Conservation (phyloP, 2,797 vertebrate genomes). For the Enteromius treurensis region DNA sequence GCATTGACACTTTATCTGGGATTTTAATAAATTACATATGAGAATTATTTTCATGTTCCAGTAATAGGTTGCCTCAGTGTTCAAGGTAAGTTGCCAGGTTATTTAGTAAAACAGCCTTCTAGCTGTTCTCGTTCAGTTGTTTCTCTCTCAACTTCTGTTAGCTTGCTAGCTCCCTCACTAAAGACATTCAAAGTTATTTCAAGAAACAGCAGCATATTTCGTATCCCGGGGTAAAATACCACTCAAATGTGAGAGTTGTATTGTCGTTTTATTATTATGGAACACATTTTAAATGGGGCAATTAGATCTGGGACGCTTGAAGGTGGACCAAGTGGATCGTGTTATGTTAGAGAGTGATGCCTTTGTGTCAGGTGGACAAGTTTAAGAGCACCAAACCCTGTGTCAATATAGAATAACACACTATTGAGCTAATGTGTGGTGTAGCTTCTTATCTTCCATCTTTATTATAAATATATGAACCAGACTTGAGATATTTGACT, state of each 20-base stretch:
- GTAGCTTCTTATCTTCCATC: no score
- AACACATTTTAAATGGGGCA: not conserved
- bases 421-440: no score
- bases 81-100: not conserved
- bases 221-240: not conserved
- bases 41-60: not conserved
- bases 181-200: constrained; percentile 11
- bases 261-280: not conserved
- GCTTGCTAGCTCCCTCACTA: constrained; percentile 40
- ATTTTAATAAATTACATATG: not conserved
- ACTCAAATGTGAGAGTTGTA: not conserved
- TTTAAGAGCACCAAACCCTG: not conserved
- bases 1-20: constrained; percentile 36
- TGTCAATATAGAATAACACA: not conserved
- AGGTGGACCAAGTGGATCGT: not conserved
- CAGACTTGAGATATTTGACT: not conserved
- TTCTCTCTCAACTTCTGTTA: constrained; percentile 45
- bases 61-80: not conserved
- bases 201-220: not conserved
- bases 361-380: constrained; percentile 49
- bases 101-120: not conserved
- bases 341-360: constrained; percentile 6
- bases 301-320: not conserved
- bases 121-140: constrained; percentile 12
- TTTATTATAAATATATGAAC: not conserved